phyloP scores from a whole-genome alignment of 2,113 vertebrate genomes.

The Bujurquina vittata region DNA sequence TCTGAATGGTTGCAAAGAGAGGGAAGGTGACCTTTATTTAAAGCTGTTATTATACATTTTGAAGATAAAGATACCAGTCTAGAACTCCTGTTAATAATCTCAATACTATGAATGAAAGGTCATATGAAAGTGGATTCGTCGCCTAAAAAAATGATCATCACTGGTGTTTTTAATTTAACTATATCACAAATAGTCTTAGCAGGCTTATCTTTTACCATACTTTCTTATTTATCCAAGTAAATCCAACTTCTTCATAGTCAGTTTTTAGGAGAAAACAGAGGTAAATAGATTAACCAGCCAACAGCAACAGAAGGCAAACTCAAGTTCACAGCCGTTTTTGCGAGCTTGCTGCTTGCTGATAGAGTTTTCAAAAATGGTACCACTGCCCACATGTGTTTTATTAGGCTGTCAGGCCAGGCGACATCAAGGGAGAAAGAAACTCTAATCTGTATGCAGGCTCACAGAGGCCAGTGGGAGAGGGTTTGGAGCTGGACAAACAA shows the following conservation, averaged over 20 bases:
- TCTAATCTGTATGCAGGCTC: conserved; percentile 80
- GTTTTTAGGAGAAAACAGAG: background rate
- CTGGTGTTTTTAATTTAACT: no score
- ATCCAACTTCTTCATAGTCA: background rate
- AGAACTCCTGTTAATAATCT: no score
- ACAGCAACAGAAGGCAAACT: background rate
- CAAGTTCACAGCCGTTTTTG: conserved; percentile 11
- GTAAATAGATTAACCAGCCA: conserved; percentile 20
- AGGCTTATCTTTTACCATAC: no score
- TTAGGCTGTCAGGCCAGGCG: conserved; percentile 28
- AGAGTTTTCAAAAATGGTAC: conserved; percentile 35
- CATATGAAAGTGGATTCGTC: no score
- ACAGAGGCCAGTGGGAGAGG: conserved; percentile 59
- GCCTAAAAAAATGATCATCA: no score
- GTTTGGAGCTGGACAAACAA: conserved; percentile 65
- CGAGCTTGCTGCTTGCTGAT: conserved; percentile 37
- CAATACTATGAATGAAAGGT: no score
- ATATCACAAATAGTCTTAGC: no score
- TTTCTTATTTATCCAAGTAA: no score
- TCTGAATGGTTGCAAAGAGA: no score
- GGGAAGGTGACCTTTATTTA: no score
- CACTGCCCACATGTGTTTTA: conserved; percentile 54
- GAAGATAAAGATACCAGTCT: no score
- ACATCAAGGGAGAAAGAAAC: conserved; percentile 52
- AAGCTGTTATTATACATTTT: no score